Conservation (phyloP, 1,140 invertebrate genomes). For the Lepeophtheirus salmonis region DNA sequence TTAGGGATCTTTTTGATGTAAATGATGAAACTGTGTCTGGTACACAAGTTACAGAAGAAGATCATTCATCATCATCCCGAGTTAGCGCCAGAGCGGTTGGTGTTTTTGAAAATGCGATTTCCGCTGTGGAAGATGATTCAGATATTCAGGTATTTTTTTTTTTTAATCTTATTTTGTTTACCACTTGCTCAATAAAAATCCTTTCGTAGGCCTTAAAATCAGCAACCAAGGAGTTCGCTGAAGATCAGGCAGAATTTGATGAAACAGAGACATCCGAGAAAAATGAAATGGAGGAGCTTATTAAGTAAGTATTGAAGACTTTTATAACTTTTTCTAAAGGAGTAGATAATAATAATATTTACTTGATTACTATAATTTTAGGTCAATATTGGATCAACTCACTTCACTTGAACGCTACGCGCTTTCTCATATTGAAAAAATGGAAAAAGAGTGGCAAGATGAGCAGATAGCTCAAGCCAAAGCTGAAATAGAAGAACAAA, state of each 20-base stretch:
- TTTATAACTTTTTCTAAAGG: slow-evolving; percentile 1
- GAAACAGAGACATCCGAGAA: slow-evolving; percentile 74
- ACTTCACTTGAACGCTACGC: slow-evolving; percentile 81
- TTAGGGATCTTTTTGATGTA: slow-evolving; percentile 73
- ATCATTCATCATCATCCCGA: not conserved
- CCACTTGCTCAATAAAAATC: too few relatives aligned
- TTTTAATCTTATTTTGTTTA: not conserved
- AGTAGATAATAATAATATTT: slow-evolving; percentile 10
- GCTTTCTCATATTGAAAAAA: slow-evolving; percentile 68
- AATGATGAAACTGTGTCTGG: slow-evolving; percentile 31
- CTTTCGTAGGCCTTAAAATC: slow-evolving; percentile 24
- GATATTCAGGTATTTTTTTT: slow-evolving; percentile 53
- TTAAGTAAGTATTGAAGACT: slow-evolving; percentile 41
- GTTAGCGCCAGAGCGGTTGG: slow-evolving; percentile 16
- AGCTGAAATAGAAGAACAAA: slow-evolving; percentile 70
- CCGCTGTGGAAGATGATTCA: slow-evolving; percentile 78
- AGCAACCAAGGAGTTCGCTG: slow-evolving; percentile 75
- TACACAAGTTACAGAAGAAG: not conserved
- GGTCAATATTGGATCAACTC: slow-evolving; percentile 38
- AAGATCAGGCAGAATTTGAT: slow-evolving; percentile 87
- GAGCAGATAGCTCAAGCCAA: slow-evolving; percentile 70
- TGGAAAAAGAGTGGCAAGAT: slow-evolving; percentile 59
- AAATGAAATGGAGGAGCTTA: slow-evolving; percentile 36
- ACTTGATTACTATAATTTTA: slow-evolving; percentile 12
- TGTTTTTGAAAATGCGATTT: slow-evolving; percentile 54